Percentiles rank a stretch among this genome's conserved stretches.
Conservation (phyloP, 2,888 invertebrate genomes). For the Leptopilina syphax region DNA sequence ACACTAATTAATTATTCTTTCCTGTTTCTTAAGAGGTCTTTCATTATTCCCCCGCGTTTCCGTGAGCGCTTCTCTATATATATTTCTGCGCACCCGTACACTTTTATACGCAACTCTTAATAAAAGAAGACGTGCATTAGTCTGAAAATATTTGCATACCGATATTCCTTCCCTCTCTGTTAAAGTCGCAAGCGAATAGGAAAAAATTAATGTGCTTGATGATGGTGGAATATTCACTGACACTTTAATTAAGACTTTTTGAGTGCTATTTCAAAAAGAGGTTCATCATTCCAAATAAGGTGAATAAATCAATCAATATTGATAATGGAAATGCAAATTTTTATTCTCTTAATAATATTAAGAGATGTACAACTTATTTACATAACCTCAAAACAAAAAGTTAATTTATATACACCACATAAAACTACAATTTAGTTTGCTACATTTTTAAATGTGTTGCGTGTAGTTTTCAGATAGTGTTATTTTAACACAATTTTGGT, state of each 20-base stretch:
- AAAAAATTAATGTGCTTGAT: background rate
- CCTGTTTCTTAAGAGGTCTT: constrained; percentile 4
- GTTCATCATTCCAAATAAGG: too few species aligned
- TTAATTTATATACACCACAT: too few species aligned
- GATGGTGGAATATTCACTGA: background rate
- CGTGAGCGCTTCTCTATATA: background rate
- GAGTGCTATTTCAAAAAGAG: background rate
- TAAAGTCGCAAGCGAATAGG: background rate
- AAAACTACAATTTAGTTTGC: too few species aligned
- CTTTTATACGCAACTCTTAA: background rate
- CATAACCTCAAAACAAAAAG: too few species aligned
- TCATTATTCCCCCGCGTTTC: background rate
- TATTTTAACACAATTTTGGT: too few species aligned
- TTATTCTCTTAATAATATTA: background rate
- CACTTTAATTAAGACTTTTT: constrained; percentile 2
- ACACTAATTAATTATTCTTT: constrained; percentile 36
- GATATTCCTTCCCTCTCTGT: background rate
- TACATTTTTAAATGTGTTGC: too few species aligned
- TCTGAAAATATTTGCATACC: background rate
- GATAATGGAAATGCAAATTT: background rate
- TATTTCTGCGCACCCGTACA: background rate
- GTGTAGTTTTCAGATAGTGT: too few species aligned
- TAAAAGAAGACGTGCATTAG: constrained; percentile 10
- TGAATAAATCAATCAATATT: too few species aligned
- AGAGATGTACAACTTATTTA: too few species aligned